These are phyloP conservation scores for Pammene fasciana DNA, from an alignment of 2,888 invertebrate genomes.

Conservation along the genomic window DNA sequence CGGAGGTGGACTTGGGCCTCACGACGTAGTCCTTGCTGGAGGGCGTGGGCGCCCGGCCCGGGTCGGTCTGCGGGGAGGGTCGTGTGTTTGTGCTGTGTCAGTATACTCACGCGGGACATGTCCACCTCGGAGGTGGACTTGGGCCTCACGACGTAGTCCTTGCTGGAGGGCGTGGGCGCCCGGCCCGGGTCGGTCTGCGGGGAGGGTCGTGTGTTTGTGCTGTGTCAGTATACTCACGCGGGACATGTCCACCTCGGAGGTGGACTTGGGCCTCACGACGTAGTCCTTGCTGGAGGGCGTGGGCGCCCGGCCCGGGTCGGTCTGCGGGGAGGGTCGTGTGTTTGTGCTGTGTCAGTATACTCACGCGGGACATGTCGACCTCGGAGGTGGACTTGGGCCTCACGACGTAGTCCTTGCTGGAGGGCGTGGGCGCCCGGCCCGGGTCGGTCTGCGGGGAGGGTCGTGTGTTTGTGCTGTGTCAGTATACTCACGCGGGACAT, in stretches of 20 bases:
- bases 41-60: constrained; percentile 96
- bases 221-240: constrained; percentile 78
- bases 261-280: constrained; percentile 96
- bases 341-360: constrained; percentile 49
- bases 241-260: constrained; percentile 93
- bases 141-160: constrained; percentile 98
- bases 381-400: constrained; percentile 96
- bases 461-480: no score
- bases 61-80: constrained; percentile 88
- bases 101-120: constrained; percentile 87
- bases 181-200: constrained; percentile 92
- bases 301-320: constrained; percentile 97
- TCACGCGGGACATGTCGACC: constrained; percentile 91
- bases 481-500: constrained; percentile 86
- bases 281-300: constrained; percentile 98
- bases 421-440: constrained; percentile 96
- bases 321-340: no score
- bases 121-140: constrained; percentile 95
- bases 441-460: constrained; percentile 89
- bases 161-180: constrained; percentile 96
- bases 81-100: no score
- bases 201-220: no score
- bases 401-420: constrained; percentile 97
- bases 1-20: constrained; percentile 95
- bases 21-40: constrained; percentile 98